Evolutionary conservation across 1,140 invertebrate species (phyloP), one percentile per base, ranked within the genome.

Genomic region (Polypedilum vanderplanki): DNA sequence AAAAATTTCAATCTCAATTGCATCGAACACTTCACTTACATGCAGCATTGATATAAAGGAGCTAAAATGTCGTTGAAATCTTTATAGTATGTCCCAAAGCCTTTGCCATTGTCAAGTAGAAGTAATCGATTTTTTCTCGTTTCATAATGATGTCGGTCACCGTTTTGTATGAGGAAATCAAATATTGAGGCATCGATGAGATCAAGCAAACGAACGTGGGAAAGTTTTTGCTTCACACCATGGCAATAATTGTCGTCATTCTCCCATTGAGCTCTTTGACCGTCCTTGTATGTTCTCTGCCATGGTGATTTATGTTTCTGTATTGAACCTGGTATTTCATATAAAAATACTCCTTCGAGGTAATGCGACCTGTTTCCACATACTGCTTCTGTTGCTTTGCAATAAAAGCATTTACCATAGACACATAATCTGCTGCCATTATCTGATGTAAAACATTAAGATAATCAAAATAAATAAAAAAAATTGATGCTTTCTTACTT

Each of bases 81-180:
- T 64, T 89, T 83, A 79, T 88, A 83, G 3, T 93, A 93, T 85
- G 96, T 94, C 10, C 94, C 94, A 80, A 96, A 88, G 74, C 93
- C 94, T 85, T 97, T 98, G 24, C 94, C 96, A 88, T 97, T 98
- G 80, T 98, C 96, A n/a, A 95, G 85, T 15, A 96, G 84, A 18
- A 97, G 79, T 73, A 97, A 85, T 75, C 87, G 88, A 77, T 90
- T 88, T 80, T 91, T 88, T 74, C 93, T 86, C 3, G 90, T 87
- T 84, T 98, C 95, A 80, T 94, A 97, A 81, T 94, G 91, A 85
- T 98, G 95, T 17, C 96, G 85, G 84, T 98, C 96, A 1, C 95
- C 96, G 85, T 98, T 98, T 81, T 95, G 94, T 81, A 97, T 91
- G 1, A 98, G 84, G 83, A 95, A 98, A 84, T 98, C 96, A 82